These are phyloP conservation scores for Pseudococcus longispinus DNA, from an alignment of 2,888 invertebrate species.

Conservation along the genomic window DNA sequence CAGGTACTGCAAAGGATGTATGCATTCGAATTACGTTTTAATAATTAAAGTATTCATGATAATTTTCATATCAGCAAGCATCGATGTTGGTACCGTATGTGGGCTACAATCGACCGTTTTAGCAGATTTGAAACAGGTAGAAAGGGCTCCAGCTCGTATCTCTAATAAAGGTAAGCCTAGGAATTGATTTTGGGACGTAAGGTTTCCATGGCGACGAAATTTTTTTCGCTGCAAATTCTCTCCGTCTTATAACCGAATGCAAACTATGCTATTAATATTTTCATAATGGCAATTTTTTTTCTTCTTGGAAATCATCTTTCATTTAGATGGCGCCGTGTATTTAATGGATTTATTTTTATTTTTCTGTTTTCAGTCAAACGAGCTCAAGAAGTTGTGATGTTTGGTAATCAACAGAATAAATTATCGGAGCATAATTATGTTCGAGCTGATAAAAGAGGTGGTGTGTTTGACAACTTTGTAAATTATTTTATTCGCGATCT, in stretches of 20 bases:
- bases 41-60: conserved; percentile 45
- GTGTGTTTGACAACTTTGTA: too few species aligned
- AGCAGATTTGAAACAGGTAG: conserved; percentile 53
- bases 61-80: conserved; percentile 37
- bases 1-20: neutral
- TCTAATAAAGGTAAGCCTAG: conserved; percentile 51
- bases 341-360: neutral
- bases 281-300: neutral
- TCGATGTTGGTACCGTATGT: conserved; percentile 25
- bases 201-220: conserved; percentile 47
- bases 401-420: conserved; percentile 64
- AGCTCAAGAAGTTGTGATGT: conserved; percentile 64
- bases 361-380: conserved; percentile 62
- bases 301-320: neutral
- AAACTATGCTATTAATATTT: conserved; percentile 8
- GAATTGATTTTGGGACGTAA: conserved; percentile 48
- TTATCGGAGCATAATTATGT: conserved; percentile 59
- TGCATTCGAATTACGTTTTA: conserved; percentile 6
- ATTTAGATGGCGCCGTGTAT: neutral
- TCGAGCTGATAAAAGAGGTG: conserved; percentile 60
- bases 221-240: conserved; percentile 40
- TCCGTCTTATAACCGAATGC: conserved; percentile 3
- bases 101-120: conserved; percentile 52
- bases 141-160: conserved; percentile 47
- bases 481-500: too few species aligned